A percentile compares a stretch with the other conserved stretches of the same genome.
phyloP scores from a whole-genome alignment of 2,888 invertebrate genomes.

The Chouioia cunea region DNA sequence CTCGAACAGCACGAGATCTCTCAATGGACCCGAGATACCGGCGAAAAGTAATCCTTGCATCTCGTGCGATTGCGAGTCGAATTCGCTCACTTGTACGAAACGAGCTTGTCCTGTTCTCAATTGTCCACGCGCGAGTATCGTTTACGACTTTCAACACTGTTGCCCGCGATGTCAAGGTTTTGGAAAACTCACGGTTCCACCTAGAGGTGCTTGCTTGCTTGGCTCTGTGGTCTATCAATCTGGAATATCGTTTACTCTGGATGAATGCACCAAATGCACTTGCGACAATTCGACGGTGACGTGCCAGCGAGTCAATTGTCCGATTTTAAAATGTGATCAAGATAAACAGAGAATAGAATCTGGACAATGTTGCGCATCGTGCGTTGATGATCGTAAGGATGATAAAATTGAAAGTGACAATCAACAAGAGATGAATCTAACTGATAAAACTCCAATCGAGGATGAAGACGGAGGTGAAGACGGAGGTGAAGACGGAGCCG shows the following conservation, averaged over 20 bases:
- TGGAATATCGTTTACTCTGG: slow-evolving; percentile 76
- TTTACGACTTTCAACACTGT: slow-evolving; percentile 82
- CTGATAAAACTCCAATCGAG: too few relatives aligned
- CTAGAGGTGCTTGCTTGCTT: slow-evolving; percentile 76
- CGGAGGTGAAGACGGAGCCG: background rate
- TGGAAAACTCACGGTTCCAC: slow-evolving; percentile 68
- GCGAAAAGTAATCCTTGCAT: slow-evolving; percentile 88
- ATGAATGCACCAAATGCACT: slow-evolving; percentile 86
- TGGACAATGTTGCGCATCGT: slow-evolving; percentile 82
- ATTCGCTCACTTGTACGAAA: slow-evolving; percentile 80
- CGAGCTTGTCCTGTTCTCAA: slow-evolving; percentile 90
- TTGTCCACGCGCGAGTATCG: slow-evolving; percentile 79
- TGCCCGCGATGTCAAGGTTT: slow-evolving; percentile 76
- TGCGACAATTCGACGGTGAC: slow-evolving; percentile 85
- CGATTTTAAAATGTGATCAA: slow-evolving; percentile 86
- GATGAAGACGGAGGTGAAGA: background rate
- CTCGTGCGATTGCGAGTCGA: slow-evolving; percentile 81
- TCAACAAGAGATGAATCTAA: too few relatives aligned
- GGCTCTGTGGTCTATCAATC: slow-evolving; percentile 77
- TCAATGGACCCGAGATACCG: slow-evolving; percentile 81
- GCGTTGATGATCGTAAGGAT: slow-evolving; percentile 69
- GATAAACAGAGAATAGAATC: slow-evolving; percentile 76
- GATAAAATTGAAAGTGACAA: background rate
- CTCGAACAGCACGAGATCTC: slow-evolving; percentile 85
- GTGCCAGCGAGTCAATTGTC: slow-evolving; percentile 86